Percentiles rank a stretch among this genome's conserved stretches.
These are phyloP conservation scores for Scaeva pyrastri DNA, from an alignment of 2,888 invertebrate species.

Conservation along the genomic window DNA sequence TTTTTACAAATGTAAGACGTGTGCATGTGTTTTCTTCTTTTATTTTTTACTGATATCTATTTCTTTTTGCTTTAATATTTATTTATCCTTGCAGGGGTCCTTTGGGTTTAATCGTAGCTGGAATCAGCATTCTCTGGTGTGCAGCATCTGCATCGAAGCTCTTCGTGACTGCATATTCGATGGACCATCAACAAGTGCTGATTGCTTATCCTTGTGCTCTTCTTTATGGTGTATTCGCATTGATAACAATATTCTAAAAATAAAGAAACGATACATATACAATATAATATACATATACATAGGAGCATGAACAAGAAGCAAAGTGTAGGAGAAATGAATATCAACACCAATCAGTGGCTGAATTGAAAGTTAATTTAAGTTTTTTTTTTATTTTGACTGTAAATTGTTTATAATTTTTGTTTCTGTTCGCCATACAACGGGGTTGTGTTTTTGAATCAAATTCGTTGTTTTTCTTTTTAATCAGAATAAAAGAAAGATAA, in stretches of 20 bases:
- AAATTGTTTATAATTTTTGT: constrained; percentile 43
- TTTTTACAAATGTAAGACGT: too few species aligned
- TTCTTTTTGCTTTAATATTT: constrained; percentile 69
- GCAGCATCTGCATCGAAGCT: constrained; percentile 90
- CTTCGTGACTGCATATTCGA: constrained; percentile 89
- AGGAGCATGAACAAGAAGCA: constrained; percentile 4
- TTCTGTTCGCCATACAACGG: not conserved
- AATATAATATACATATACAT: not conserved
- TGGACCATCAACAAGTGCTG: constrained; percentile 89
- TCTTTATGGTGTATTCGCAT: constrained; percentile 91
- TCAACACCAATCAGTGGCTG: constrained; percentile 51
- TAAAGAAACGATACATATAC: not conserved
- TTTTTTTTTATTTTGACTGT: constrained; percentile 50
- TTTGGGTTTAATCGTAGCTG: constrained; percentile 86
- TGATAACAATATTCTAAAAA: constrained; percentile 89
- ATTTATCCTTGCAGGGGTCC: constrained; percentile 84
- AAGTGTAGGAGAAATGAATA: not conserved
- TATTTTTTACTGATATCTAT: not conserved
- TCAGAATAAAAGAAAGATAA: constrained; percentile 4
- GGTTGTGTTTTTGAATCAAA: constrained; percentile 38
- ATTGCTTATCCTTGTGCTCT: constrained; percentile 91
- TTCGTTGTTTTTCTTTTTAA: constrained; percentile 1
- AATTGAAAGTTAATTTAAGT: constrained; percentile 48
- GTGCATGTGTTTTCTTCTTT: not conserved
- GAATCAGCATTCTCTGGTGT: constrained; percentile 88